A percentile compares a stretch with the other conserved stretches of the same genome.
These are phyloP conservation scores for Tinea trinotella DNA, from an alignment of 2,888 invertebrate species.

Conservation along the genomic window DNA sequence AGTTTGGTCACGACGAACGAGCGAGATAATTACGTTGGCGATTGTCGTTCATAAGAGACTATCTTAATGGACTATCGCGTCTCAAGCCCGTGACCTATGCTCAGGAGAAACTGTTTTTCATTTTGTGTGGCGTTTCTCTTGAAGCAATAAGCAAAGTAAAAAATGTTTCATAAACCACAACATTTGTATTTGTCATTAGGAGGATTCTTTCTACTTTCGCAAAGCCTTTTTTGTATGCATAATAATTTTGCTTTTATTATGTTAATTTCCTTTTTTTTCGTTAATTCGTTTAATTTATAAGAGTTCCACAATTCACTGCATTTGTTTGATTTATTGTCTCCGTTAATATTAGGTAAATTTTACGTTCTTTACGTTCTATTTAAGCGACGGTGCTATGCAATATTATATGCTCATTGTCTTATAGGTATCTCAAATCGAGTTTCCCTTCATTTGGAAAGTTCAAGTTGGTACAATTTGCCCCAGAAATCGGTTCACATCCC, in stretches of 20 bases:
- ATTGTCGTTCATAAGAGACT: constrained; percentile 52
- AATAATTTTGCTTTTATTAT: background rate
- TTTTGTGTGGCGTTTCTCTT: constrained; percentile 55
- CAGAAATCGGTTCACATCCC: constrained; percentile 14
- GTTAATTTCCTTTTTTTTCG: too few species aligned
- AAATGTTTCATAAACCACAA: constrained; percentile 9
- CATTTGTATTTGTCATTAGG: constrained; percentile 8
- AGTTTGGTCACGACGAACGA: constrained; percentile 65
- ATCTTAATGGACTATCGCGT: constrained; percentile 65
- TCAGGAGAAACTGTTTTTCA: constrained; percentile 63
- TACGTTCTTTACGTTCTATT: too few species aligned
- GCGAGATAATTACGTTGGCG: constrained; percentile 61
- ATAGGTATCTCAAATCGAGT: background rate
- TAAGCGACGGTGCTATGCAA: too few species aligned
- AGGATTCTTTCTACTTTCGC: background rate
- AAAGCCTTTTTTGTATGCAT: background rate
- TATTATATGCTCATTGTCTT: too few species aligned
- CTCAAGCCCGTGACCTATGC: constrained; percentile 58
- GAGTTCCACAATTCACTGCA: too few species aligned
- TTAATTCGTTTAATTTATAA: too few species aligned
- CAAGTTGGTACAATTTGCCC: constrained; percentile 4
- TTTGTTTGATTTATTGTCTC: too few species aligned
- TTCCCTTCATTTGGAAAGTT: constrained; percentile 10
- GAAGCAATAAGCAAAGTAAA: constrained; percentile 4
- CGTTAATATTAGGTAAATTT: too few species aligned